These are phyloP conservation scores for Ochlodes sylvanus DNA, from an alignment of 2,888 invertebrate species.

Conservation along the genomic window DNA sequence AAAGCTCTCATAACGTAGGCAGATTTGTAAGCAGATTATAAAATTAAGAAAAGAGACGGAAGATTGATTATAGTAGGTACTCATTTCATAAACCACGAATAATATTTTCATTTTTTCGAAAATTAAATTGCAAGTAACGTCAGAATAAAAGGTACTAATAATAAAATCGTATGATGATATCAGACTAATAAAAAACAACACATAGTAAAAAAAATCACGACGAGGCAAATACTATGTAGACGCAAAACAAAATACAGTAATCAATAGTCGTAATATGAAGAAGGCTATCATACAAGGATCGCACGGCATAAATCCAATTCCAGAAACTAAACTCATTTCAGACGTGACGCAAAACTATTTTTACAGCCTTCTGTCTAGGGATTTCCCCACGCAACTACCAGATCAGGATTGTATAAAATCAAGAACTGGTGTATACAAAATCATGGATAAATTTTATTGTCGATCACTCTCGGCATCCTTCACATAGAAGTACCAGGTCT, in stretches of 20 bases:
- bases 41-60: no score
- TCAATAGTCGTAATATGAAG: conserved; percentile 13
- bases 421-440: neutral
- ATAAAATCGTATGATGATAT: no score
- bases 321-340: conserved; percentile 3
- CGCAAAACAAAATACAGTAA: conserved; percentile 17
- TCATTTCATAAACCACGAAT: no score
- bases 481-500: no score
- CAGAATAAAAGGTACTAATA: no score
- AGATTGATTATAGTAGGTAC: no score
- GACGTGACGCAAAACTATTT: conserved; percentile 1
- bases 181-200: neutral
- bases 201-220: neutral
- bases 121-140: no score
- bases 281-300: conserved; percentile 24
- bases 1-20: neutral
- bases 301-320: conserved; percentile 20
- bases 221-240: neutral
- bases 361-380: conserved; percentile 2
- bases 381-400: neutral
- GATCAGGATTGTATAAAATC: neutral
- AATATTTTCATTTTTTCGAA: no score
- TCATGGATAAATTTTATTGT: no score
- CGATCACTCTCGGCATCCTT: no score
- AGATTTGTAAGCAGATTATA: no score